phyloP scores from a whole-genome alignment of 2,888 invertebrate species.

The Tipula vernalis region DNA sequence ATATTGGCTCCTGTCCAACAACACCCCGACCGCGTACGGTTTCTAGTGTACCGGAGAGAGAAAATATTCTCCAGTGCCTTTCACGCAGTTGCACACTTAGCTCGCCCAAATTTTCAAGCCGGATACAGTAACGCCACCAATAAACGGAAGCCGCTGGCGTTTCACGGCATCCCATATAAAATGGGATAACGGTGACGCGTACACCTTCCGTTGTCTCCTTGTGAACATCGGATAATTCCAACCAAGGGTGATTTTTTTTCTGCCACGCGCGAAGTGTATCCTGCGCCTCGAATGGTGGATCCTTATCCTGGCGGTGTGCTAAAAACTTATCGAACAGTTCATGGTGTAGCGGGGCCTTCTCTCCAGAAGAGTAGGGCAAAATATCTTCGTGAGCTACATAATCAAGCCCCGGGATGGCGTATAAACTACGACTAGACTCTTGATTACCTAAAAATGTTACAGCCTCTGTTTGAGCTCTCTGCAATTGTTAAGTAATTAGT shows the following conservation, averaged over 20 bases:
- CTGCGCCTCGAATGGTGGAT: slow-evolving; percentile 77
- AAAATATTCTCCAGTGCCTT: slow-evolving; percentile 97
- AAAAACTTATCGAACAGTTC: slow-evolving; percentile 95
- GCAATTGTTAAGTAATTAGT: neutral
- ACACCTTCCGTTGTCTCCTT: slow-evolving; percentile 94
- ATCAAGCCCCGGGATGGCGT: slow-evolving; percentile 94
- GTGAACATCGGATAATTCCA: slow-evolving; percentile 92
- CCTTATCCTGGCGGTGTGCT: slow-evolving; percentile 58
- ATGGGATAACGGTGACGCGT: slow-evolving; percentile 94
- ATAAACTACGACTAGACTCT: slow-evolving; percentile 86
- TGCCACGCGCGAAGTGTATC: slow-evolving; percentile 92
- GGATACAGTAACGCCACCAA: slow-evolving; percentile 98
- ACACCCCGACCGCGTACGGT: slow-evolving; percentile 87
- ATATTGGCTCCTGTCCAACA: slow-evolving; percentile 93
- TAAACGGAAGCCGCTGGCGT: slow-evolving; percentile 84
- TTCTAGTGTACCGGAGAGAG: slow-evolving; percentile 83
- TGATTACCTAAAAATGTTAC: slow-evolving; percentile 95
- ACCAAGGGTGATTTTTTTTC: slow-evolving; percentile 94
- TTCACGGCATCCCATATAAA: slow-evolving; percentile 92
- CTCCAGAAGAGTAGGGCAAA: slow-evolving; percentile 82
- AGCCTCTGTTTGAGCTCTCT: slow-evolving; percentile 94
- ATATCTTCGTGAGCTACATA: slow-evolving; percentile 98
- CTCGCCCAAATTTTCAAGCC: slow-evolving; percentile 86
- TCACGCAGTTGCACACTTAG: slow-evolving; percentile 85
- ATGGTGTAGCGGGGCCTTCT: slow-evolving; percentile 81